Evolutionary conservation across 2,888 invertebrate species (phyloP).

Genomic region (Deroplatys truncata): DNA sequence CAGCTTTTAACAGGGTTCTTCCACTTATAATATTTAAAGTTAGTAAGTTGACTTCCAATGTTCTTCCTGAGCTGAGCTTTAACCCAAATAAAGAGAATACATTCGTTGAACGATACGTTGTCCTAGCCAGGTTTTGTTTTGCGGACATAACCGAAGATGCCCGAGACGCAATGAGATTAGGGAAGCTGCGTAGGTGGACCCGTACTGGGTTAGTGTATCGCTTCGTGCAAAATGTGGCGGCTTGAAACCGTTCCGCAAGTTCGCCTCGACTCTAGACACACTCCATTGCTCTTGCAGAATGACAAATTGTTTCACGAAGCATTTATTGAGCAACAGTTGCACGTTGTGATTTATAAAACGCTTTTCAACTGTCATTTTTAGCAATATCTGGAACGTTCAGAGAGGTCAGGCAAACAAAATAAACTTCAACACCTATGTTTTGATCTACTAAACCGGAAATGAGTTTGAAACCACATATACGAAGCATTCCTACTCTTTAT

Average conservation of each 20-base stretch:
- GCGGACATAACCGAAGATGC: not conserved
- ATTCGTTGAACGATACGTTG: too few species aligned
- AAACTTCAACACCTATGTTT: too few species aligned
- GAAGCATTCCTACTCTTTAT: too few species aligned
- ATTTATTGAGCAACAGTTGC: not conserved
- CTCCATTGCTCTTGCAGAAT: not conserved
- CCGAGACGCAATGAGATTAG: not conserved
- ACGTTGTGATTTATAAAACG: not conserved
- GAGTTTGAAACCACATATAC: too few species aligned
- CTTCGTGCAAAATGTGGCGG: not conserved
- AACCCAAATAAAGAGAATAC: too few species aligned
- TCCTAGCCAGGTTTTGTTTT: not conserved
- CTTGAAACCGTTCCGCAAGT: not conserved
- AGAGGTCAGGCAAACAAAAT: too few species aligned
- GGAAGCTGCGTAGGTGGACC: not conserved
- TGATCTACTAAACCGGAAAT: too few species aligned
- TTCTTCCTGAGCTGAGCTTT: too few species aligned
- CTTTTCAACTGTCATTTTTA: not conserved
- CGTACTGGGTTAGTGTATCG: not conserved
- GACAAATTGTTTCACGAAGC: not conserved
- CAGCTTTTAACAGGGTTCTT: too few species aligned
- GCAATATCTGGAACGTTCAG: too few species aligned
- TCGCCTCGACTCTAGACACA: not conserved
- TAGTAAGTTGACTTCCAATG: too few species aligned
- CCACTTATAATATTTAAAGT: too few species aligned